Evolutionary conservation across 2,888 invertebrate species (phyloP).

Genomic region (Ferrisia virgata): DNA sequence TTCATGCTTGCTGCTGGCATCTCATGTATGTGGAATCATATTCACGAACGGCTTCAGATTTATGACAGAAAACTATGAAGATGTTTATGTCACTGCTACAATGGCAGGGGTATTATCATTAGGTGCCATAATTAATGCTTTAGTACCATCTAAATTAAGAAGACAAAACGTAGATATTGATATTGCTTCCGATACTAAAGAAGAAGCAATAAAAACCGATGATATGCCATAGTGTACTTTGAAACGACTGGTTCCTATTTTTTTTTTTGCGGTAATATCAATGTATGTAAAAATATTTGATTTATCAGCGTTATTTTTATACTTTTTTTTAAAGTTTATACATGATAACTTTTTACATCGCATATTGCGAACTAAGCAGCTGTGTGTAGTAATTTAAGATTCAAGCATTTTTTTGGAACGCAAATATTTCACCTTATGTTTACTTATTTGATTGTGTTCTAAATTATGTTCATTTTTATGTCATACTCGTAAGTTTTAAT

Average conservation of each 20-base stretch:
- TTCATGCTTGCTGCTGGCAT: conserved; percentile 50
- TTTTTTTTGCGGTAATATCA: not conserved
- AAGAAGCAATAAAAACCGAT: not conserved
- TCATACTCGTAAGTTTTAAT: no score
- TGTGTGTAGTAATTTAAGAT: not conserved
- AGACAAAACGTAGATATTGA: conserved; percentile 20
- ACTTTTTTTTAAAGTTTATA: not conserved
- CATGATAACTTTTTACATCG: not conserved
- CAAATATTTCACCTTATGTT: no score
- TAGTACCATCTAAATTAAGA: conserved; percentile 67
- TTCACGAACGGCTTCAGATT: conserved; percentile 48
- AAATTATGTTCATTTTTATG: no score
- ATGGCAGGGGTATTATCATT: conserved; percentile 71
- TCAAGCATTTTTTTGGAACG: no score
- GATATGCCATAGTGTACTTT: not conserved
- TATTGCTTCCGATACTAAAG: not conserved
- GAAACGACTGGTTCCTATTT: conserved; percentile 18
- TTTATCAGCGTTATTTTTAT: not conserved
- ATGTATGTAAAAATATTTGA: not conserved
- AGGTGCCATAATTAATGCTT: conserved; percentile 76
- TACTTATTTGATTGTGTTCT: no score
- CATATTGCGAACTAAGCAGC: not conserved
- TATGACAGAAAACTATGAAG: conserved; percentile 62
- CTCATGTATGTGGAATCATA: conserved; percentile 50
- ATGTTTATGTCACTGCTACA: conserved; percentile 76